These are phyloP conservation scores for Trissonchulus latispiculum DNA, from an alignment of 2,888 invertebrate species.

Conservation along the genomic window DNA sequence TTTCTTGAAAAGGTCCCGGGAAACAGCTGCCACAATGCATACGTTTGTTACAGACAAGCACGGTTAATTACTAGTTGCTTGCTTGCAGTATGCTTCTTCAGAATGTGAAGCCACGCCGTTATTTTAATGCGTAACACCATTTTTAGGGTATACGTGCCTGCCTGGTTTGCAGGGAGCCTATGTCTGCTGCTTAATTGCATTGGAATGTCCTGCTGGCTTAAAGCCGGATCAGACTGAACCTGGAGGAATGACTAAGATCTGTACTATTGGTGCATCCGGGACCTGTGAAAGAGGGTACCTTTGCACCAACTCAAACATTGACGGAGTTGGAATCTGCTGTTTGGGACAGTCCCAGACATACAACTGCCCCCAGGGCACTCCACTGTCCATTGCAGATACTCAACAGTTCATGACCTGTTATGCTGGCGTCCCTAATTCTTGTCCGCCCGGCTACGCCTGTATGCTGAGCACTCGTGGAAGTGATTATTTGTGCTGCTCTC, in stretches of 20 bases:
- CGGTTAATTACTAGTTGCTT: too few species aligned
- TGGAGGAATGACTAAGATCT: not conserved
- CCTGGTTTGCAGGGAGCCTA: not conserved
- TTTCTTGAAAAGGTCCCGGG: too few species aligned
- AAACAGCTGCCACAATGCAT: too few species aligned
- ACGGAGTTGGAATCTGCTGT: not conserved
- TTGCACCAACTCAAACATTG: not conserved
- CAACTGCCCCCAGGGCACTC: not conserved
- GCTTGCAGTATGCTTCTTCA: too few species aligned
- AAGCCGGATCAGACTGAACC: not conserved
- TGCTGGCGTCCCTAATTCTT: not conserved
- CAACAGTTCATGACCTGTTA: not conserved
- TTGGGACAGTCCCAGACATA: not conserved
- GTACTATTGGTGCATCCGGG: not conserved
- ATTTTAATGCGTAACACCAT: too few species aligned
- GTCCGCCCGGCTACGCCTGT: constrained; percentile 14
- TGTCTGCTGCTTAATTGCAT: not conserved
- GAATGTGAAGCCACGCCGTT: too few species aligned
- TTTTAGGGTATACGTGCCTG: not conserved
- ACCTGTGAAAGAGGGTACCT: not conserved
- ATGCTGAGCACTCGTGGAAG: not conserved
- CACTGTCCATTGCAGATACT: not conserved
- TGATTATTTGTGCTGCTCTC: not conserved
- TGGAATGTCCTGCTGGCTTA: not conserved
- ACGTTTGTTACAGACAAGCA: too few species aligned